Percentiles rank a stretch among this genome's conserved stretches.
These are phyloP conservation scores for Agrochola litura DNA, from an alignment of 2,888 invertebrate genomes.

Conservation along the genomic window DNA sequence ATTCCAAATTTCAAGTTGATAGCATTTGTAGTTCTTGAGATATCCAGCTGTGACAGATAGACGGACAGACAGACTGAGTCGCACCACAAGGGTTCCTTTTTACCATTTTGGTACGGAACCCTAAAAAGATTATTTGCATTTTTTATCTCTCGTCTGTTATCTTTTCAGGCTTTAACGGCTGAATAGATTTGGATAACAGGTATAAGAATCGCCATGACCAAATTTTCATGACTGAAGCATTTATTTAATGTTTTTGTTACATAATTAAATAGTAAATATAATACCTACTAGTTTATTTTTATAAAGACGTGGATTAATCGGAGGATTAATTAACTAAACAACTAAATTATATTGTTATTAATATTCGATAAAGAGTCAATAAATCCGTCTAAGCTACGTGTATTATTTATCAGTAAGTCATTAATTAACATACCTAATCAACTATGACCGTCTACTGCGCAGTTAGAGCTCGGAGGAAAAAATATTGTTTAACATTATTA, in stretches of 20 bases:
- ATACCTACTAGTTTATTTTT: conserved; percentile 9
- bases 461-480: conserved; percentile 70
- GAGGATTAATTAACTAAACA: conserved; percentile 38
- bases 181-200: not conserved
- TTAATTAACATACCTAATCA: conserved; percentile 75
- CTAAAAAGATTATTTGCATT: no score
- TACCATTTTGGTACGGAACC: no score
- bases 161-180: not conserved
- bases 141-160: not conserved
- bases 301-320: conserved; percentile 23
- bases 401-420: conserved; percentile 70
- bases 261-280: conserved; percentile 34
- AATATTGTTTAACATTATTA: conserved; percentile 60
- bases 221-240: not conserved
- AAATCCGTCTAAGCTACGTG: conserved; percentile 66
- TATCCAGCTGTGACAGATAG: no score
- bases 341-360: conserved; percentile 53
- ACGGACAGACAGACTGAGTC: no score
- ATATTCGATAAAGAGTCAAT: conserved; percentile 62
- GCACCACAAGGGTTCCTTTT: no score
- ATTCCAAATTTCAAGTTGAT: no score
- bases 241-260: conserved; percentile 39
- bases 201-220: no score
- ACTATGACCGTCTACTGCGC: conserved; percentile 69
- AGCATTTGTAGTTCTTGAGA: no score